Conservation (phyloP, 2,888 invertebrate genomes). For the Amphipoea oculea region DNA sequence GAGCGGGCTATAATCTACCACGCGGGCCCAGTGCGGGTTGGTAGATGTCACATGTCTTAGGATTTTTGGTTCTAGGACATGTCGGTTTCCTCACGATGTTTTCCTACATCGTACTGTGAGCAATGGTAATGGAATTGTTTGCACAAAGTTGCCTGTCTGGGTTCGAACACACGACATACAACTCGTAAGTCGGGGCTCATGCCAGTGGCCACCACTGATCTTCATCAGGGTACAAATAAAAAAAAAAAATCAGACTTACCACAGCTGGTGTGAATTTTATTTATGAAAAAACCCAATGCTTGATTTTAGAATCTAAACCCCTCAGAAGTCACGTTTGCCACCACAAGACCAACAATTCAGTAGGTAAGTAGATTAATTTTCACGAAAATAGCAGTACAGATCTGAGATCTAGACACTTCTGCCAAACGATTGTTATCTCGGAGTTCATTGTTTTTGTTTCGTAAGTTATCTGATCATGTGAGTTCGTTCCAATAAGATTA, state of each 20-base stretch:
- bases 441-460: constrained; percentile 39
- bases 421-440: constrained; percentile 56
- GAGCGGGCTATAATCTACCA: too few species aligned
- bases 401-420: constrained; percentile 13
- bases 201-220: too few species aligned
- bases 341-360: neutral
- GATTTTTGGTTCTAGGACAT: too few species aligned
- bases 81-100: neutral
- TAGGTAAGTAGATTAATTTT: neutral
- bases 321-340: neutral
- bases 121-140: neutral
- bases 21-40: too few species aligned
- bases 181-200: neutral
- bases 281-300: too few species aligned
- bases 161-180: neutral
- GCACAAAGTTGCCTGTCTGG: neutral
- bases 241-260: too few species aligned
- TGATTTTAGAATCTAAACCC: neutral
- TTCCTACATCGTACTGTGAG: neutral
- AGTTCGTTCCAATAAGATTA: constrained; percentile 44
- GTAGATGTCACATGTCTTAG: too few species aligned
- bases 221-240: neutral
- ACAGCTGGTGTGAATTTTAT: neutral
- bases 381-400: constrained; percentile 23
- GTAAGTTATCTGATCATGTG: constrained; percentile 37